Evolutionary conservation across 1,140 invertebrate species (phyloP).

Genomic region (Sinella curviseta): DNA sequence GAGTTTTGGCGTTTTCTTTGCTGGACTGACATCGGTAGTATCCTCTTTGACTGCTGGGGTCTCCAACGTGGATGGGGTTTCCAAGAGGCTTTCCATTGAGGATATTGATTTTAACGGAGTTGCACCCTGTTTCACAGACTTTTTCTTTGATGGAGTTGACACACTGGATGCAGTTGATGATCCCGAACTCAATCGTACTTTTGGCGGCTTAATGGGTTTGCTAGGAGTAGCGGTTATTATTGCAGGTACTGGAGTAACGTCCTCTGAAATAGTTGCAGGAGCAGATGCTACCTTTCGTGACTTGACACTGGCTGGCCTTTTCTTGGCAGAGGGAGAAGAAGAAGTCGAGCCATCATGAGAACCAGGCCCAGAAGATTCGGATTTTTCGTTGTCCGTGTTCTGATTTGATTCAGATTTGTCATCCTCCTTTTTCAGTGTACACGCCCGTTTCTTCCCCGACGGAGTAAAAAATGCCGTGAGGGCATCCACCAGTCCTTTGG

Average conservation of each 20-base stretch:
- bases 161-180: neutral
- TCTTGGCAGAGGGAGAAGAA: neutral
- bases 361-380: conserved; percentile 8
- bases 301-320: conserved; percentile 39
- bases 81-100: neutral
- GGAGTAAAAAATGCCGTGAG: conserved; percentile 56
- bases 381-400: neutral
- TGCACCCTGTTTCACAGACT: neutral
- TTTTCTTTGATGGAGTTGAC: neutral
- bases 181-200: neutral
- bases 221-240: neutral
- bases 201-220: neutral
- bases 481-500: conserved; percentile 50
- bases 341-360: neutral
- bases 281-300: conserved; percentile 31
- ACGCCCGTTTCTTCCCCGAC: conserved; percentile 49
- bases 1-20: neutral
- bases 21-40: neutral
- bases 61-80: neutral
- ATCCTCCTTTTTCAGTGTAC: conserved; percentile 44
- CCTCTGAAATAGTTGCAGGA: conserved; percentile 35
- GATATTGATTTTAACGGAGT: neutral
- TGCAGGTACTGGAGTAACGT: neutral
- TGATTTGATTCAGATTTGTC: conserved; percentile 20
- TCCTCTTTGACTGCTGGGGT: neutral